Evolutionary conservation across 2,113 vertebrate genomes (phyloP).

Genomic region (Malurus elegans): DNA sequence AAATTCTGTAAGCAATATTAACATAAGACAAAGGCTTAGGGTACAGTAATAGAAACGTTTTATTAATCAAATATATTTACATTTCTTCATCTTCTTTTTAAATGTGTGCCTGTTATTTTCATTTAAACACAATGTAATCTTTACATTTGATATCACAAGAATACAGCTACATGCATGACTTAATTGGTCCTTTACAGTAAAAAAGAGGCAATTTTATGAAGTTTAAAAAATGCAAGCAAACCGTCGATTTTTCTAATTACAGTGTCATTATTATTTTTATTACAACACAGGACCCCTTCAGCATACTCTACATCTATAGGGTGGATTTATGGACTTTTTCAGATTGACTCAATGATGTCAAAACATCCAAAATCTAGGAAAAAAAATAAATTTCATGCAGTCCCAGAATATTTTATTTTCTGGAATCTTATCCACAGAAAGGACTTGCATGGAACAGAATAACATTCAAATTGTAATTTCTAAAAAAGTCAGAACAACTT

Average conservation of each 20-base stretch:
- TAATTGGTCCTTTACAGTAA: conserved; percentile 61
- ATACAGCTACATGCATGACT: conserved; percentile 65
- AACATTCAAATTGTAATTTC: background rate
- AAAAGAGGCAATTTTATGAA: conserved; percentile 41
- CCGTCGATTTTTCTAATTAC: conserved; percentile 23
- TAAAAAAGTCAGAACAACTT: background rate
- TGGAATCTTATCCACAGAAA: background rate
- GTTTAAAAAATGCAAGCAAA: conserved; percentile 45
- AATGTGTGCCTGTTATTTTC: conserved; percentile 55
- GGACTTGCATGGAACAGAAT: background rate
- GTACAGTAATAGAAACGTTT: conserved; percentile 63
- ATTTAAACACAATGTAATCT: conserved; percentile 62
- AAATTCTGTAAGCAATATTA: background rate
- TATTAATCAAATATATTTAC: conserved; percentile 77
- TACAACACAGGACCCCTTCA: background rate
- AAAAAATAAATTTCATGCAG: background rate
- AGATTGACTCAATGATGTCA: background rate
- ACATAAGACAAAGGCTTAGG: background rate
- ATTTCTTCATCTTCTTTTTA: conserved; percentile 58
- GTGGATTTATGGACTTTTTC: background rate
- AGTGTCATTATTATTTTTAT: background rate
- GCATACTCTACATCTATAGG: background rate
- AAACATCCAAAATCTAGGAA: conserved; percentile 6
- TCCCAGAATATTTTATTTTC: background rate
- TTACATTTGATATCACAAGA: conserved; percentile 58